These are phyloP conservation scores for Chouioia cunea DNA, from an alignment of 2,888 invertebrate genomes.

Conservation along the genomic window DNA sequence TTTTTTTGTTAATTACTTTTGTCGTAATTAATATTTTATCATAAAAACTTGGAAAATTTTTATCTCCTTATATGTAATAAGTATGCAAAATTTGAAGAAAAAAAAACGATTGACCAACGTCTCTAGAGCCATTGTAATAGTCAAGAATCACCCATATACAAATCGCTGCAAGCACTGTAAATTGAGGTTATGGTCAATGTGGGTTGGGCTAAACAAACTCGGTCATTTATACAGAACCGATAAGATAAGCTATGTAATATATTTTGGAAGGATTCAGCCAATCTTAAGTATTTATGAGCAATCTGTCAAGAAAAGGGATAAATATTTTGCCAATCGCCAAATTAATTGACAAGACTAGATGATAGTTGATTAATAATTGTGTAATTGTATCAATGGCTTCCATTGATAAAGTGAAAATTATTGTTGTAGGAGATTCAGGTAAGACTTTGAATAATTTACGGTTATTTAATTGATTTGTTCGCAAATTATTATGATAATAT, in stretches of 20 bases:
- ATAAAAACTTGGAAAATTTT: too few relatives aligned
- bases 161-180: slow-evolving; percentile 4
- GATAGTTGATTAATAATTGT: slow-evolving; percentile 43
- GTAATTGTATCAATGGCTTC: slow-evolving; percentile 75
- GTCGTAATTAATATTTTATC: too few relatives aligned
- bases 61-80: too few relatives aligned
- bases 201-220: background rate
- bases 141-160: too few relatives aligned
- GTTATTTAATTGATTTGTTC: too few relatives aligned
- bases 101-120: too few relatives aligned
- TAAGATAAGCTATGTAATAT: too few relatives aligned
- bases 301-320: background rate
- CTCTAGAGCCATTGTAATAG: too few relatives aligned
- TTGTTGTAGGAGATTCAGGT: slow-evolving; percentile 94
- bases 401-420: slow-evolving; percentile 90
- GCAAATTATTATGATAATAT: too few relatives aligned
- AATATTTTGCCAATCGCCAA: slow-evolving; percentile 62
- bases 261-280: too few relatives aligned
- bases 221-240: background rate
- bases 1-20: too few relatives aligned
- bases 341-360: slow-evolving; percentile 23
- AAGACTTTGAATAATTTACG: slow-evolving; percentile 50
- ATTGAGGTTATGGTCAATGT: slow-evolving; percentile 37
- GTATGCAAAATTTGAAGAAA: too few relatives aligned
- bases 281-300: background rate